These are phyloP conservation scores for Tachuris rubrigastra DNA, from an alignment of 2,113 vertebrate genomes.

Conservation along the genomic window DNA sequence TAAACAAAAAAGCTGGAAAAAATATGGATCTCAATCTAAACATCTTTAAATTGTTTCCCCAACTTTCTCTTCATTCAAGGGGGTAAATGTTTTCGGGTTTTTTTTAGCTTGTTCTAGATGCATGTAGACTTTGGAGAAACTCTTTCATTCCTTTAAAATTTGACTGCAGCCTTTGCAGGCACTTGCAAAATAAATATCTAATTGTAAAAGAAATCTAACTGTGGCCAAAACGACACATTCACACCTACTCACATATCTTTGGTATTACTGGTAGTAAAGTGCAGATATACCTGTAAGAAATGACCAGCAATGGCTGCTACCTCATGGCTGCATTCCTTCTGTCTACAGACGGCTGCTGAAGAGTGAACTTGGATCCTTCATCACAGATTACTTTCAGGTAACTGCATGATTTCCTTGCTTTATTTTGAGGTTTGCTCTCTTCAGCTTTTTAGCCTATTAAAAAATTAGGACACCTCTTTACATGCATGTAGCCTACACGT, in stretches of 20 bases:
- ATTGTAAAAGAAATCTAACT: neutral
- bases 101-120: neutral
- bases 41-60: neutral
- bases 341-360: slow-evolving; percentile 86
- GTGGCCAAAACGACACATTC: neutral
- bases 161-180: neutral
- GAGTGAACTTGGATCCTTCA: slow-evolving; percentile 94
- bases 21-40: neutral
- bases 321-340: slow-evolving; percentile 59
- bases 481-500: neutral
- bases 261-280: neutral
- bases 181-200: neutral
- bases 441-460: neutral
- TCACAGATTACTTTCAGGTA: slow-evolving; percentile 97
- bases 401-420: slow-evolving; percentile 15
- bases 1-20: neutral
- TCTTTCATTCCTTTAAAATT: neutral
- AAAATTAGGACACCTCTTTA: neutral
- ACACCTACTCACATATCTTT: rapidly evolving
- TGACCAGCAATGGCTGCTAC: neutral
- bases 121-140: neutral
- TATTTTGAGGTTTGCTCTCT: neutral
- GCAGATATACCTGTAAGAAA: neutral
- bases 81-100: neutral
- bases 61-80: neutral